phyloP scores from a whole-genome alignment of 2,113 vertebrate genomes.

The Macroglossus sobrinus region DNA sequence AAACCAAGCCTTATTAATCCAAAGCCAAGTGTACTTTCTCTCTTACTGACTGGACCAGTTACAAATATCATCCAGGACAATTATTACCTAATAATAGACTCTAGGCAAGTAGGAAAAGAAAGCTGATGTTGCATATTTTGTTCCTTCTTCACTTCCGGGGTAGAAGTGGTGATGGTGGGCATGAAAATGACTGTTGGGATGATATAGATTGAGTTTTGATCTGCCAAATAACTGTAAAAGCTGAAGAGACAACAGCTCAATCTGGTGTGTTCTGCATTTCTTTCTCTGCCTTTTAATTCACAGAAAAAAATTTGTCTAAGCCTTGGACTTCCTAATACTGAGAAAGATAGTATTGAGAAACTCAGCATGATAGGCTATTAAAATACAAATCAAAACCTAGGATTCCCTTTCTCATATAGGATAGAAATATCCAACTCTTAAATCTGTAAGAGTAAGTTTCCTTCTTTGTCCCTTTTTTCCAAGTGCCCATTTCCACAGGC shows the following conservation, averaged over 20 bases:
- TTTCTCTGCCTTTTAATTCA: background rate
- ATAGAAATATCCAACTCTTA: background rate
- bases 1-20: background rate
- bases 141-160: background rate
- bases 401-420: background rate
- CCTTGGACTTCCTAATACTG: background rate
- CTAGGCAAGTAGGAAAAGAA: background rate
- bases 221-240: background rate
- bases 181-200: background rate
- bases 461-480: background rate
- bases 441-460: background rate
- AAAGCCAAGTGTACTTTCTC: background rate
- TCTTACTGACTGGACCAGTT: background rate
- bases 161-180: fast-evolving
- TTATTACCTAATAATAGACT: background rate
- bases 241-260: background rate
- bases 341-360: background rate
- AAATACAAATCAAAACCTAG: background rate
- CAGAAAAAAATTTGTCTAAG: background rate
- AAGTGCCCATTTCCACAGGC: background rate
- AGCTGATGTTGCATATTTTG: background rate
- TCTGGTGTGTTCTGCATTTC: background rate
- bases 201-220: background rate
- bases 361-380: background rate
- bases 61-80: background rate